Percentiles rank a stretch among this genome's conserved stretches.
phyloP scores from a whole-genome alignment of 1,140 invertebrate species.

The Ceratina australensis region DNA sequence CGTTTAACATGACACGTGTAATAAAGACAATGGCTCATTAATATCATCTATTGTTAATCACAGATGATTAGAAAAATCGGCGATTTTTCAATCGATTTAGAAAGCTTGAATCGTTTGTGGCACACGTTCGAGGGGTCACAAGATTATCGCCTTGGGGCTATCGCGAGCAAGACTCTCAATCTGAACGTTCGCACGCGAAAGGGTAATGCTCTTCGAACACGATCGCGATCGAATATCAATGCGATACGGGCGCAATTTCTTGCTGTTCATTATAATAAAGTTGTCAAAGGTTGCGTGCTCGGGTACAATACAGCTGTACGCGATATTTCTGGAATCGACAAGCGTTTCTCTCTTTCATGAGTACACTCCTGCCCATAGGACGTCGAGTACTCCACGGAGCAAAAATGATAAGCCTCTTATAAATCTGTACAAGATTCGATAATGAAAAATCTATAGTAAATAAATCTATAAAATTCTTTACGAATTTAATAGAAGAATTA shows the following conservation, averaged over 20 bases:
- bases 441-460: no score
- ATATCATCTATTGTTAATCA: not conserved
- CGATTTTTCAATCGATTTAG: not conserved
- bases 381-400: no score
- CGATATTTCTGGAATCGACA: slow-evolving; percentile 16
- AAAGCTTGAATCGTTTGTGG: not conserved
- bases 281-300: slow-evolving; percentile 58
- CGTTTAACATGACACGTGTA: no score
- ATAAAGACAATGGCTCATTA: not conserved
- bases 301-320: slow-evolving; percentile 9
- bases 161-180: slow-evolving; percentile 3
- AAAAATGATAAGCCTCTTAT: no score
- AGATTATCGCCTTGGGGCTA: not conserved
- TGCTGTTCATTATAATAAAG: slow-evolving; percentile 57
- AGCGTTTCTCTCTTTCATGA: not conserved
- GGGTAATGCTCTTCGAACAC: slow-evolving; percentile 21
- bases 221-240: slow-evolving; percentile 59
- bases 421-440: no score
- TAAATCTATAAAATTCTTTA: no score
- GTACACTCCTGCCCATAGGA: no score
- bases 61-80: not conserved
- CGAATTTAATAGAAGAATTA: no score
- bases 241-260: slow-evolving; percentile 34
- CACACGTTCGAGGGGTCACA: not conserved
- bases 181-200: slow-evolving; percentile 13